Percentiles rank a stretch among this genome's conserved stretches.
phyloP scores from a whole-genome alignment of 2,888 invertebrate species.

The Tetramorium bicarinatum region DNA sequence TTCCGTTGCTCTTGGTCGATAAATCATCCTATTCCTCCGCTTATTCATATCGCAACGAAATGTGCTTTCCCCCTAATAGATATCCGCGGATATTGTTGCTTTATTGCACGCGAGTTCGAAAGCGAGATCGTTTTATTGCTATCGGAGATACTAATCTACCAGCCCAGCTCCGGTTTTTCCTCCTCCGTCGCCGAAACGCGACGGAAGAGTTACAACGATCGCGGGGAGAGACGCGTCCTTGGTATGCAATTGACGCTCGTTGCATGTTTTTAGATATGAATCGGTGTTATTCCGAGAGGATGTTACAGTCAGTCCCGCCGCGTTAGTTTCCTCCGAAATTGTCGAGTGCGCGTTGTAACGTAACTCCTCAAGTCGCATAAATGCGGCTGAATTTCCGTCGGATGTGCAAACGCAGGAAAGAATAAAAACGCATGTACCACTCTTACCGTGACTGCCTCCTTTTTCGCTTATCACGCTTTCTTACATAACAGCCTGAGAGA shows the following conservation, averaged over 20 bases:
- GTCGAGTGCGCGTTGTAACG: background rate
- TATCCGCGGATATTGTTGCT: background rate
- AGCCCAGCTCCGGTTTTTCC: conserved; percentile 5
- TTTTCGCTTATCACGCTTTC: background rate
- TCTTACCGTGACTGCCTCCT: background rate
- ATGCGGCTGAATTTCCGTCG: conserved; percentile 2
- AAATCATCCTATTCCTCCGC: background rate
- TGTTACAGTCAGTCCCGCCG: conserved; percentile 19
- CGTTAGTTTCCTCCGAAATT: background rate
- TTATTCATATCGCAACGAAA: conserved; percentile 17
- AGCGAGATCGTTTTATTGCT: conserved; percentile 31
- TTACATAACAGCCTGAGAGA: conserved; percentile 5
- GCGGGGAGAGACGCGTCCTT: conserved; percentile 18
- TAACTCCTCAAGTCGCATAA: conserved; percentile 9
- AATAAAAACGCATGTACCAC: background rate
- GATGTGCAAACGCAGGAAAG: conserved; percentile 12
- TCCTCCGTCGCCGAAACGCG: background rate
- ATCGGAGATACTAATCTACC: conserved; percentile 3
- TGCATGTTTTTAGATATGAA: conserved; percentile 37
- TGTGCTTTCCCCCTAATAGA: background rate
- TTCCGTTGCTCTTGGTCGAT: background rate
- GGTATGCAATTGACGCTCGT: conserved; percentile 43
- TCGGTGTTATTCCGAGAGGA: conserved; percentile 23
- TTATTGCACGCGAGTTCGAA: conserved; percentile 31
- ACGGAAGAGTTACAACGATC: background rate